These are phyloP conservation scores for Linepithema humile DNA, from an alignment of 1,140 invertebrate species.

Conservation along the genomic window DNA sequence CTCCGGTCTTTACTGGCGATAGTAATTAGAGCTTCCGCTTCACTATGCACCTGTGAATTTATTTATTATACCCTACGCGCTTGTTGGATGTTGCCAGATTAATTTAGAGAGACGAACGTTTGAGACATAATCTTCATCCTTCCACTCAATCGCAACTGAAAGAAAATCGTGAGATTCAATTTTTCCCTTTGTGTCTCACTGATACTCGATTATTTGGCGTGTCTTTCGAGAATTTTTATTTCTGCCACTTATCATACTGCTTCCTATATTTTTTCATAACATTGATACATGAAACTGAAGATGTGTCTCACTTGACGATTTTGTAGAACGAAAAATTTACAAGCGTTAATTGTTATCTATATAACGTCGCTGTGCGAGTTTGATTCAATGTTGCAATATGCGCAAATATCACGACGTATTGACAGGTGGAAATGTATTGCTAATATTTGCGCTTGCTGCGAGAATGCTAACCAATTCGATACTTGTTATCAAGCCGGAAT, in stretches of 20 bases:
- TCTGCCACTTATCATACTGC: background rate
- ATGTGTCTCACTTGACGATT: background rate
- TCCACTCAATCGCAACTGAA: background rate
- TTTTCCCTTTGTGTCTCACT: background rate
- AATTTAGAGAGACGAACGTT: background rate
- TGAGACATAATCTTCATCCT: background rate
- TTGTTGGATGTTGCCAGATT: background rate
- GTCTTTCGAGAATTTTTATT: background rate
- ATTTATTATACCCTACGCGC: background rate
- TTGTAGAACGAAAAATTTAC: background rate
- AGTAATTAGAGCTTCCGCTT: slow-evolving; percentile 21
- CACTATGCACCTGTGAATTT: background rate
- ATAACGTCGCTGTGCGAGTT: background rate
- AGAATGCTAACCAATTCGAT: slow-evolving; percentile 29
- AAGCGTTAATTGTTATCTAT: slow-evolving; percentile 11
- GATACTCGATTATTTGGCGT: background rate
- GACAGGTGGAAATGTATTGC: slow-evolving; percentile 56
- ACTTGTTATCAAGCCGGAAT: slow-evolving; percentile 35
- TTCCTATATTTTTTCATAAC: background rate
- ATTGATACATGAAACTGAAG: background rate
- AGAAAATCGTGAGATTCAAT: slow-evolving; percentile 7
- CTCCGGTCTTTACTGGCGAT: background rate
- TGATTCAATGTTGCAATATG: background rate
- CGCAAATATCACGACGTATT: slow-evolving; percentile 37
- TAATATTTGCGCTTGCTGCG: slow-evolving; percentile 60